Conservation (phyloP, 1,140 invertebrate species). For the Trichoplusia ni region DNA sequence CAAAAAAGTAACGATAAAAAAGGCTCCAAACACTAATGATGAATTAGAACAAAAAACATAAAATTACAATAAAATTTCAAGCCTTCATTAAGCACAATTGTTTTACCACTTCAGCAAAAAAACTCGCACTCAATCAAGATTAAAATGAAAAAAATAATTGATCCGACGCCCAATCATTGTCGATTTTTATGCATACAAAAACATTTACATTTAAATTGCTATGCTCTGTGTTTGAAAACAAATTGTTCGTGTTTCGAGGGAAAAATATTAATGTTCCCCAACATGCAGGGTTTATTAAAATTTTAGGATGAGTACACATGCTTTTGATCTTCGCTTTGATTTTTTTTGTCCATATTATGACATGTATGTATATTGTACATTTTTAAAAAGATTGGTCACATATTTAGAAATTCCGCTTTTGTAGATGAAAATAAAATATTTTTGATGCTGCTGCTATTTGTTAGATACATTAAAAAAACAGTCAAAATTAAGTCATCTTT, state of each 20-base stretch:
- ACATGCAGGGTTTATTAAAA: no score
- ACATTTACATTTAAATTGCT: slow-evolving; percentile 49
- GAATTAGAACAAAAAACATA: neutral
- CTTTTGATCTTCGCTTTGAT: no score
- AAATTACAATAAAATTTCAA: neutral
- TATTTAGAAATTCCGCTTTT: no score
- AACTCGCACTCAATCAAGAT: slow-evolving; percentile 9
- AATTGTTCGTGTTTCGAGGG: slow-evolving; percentile 24
- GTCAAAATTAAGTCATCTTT: no score
- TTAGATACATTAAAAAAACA: no score
- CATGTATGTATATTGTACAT: no score
- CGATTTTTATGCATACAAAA: slow-evolving; percentile 38
- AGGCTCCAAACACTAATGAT: neutral
- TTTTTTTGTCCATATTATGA: no score
- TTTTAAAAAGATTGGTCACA: no score
- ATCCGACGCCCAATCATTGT: slow-evolving; percentile 6
- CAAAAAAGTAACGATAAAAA: neutral
- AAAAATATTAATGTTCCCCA: no score
- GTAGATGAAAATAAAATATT: no score
- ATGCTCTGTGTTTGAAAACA: slow-evolving; percentile 28
- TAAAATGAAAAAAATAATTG: slow-evolving; percentile 28
- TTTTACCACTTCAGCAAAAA: neutral
- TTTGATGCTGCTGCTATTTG: no score
- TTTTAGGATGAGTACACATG: no score
- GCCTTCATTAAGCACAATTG: neutral